Conservation (phyloP, 2,888 invertebrate genomes). For the Alloplasta piceator region DNA sequence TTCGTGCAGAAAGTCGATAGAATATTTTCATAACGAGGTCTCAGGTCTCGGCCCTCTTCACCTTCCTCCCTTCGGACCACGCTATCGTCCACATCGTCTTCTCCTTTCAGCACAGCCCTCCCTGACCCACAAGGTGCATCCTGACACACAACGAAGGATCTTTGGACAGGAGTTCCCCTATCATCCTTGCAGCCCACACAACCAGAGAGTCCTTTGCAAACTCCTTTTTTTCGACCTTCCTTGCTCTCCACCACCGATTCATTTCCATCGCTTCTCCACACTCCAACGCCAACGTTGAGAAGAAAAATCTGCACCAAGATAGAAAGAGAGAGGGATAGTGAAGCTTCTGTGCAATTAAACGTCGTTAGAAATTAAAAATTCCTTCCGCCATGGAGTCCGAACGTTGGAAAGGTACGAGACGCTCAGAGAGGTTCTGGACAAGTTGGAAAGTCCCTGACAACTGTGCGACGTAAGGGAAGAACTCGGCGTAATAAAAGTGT, state of each 20-base stretch:
- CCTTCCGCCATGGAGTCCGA: constrained; percentile 57
- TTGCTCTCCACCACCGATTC: too few relatives aligned
- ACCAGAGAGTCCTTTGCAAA: constrained; percentile 34
- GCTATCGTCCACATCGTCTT: not conserved
- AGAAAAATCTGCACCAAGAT: not conserved
- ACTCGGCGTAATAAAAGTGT: constrained; percentile 69
- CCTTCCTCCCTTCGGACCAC: too few relatives aligned
- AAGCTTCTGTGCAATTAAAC: constrained; percentile 69
- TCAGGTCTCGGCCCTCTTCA: constrained; percentile 41
- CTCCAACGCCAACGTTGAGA: too few relatives aligned
- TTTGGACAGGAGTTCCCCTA: not conserved
- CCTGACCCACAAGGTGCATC: too few relatives aligned
- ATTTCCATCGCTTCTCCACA: too few relatives aligned
- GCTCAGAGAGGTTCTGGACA: constrained; percentile 42
- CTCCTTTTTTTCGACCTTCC: constrained; percentile 5
- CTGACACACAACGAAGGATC: not conserved
- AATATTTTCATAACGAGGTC: constrained; percentile 67
- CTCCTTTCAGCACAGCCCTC: constrained; percentile 4
- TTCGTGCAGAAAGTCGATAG: constrained; percentile 63
- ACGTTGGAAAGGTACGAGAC: constrained; percentile 46
- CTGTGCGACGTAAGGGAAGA: constrained; percentile 22
- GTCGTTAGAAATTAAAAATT: constrained; percentile 73
- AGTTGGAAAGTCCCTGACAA: constrained; percentile 67
- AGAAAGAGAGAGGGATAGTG: not conserved
- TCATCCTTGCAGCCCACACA: constrained; percentile 14